Percentiles rank a stretch among this genome's conserved stretches.
phyloP scores from a whole-genome alignment of 2,888 invertebrate species.

The Epinotia brunnichana region DNA sequence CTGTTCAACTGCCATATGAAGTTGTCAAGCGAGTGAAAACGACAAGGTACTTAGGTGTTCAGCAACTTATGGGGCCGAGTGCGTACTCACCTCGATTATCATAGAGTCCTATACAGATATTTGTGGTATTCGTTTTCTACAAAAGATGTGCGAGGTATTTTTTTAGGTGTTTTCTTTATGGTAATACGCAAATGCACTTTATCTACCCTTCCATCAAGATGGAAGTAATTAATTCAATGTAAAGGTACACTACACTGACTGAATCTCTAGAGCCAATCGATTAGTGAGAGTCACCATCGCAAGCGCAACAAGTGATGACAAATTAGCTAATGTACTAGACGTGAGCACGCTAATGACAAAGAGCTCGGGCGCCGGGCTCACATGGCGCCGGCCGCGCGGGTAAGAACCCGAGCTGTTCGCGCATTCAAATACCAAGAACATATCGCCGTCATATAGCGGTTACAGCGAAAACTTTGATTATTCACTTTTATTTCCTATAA shows the following conservation, averaged over 20 bases:
- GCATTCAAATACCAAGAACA: conserved; percentile 7
- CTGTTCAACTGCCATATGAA: too few species aligned
- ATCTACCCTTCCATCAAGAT: conserved; percentile 3
- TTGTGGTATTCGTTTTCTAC: too few species aligned
- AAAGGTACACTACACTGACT: conserved; percentile 11
- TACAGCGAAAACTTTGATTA: conserved; percentile 18
- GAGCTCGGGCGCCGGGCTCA: conserved; percentile 65
- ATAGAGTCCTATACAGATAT: too few species aligned
- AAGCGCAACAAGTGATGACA: conserved; percentile 63
- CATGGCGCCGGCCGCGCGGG: conserved; percentile 56
- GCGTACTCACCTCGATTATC: too few species aligned
- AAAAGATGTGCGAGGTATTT: background rate
- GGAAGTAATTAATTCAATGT: conserved; percentile 15
- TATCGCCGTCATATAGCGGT: background rate
- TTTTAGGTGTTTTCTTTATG: background rate
- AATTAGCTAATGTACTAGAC: conserved; percentile 77
- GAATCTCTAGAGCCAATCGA: conserved; percentile 31
- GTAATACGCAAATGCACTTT: background rate
- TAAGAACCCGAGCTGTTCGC: conserved; percentile 15
- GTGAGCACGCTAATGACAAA: conserved; percentile 78
- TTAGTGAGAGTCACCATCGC: conserved; percentile 22
- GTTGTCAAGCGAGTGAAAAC: too few species aligned
- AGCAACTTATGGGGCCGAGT: too few species aligned
- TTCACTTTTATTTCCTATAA: conserved; percentile 10
- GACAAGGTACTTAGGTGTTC: too few species aligned